Conservation (phyloP, 2,888 invertebrate species). For the Hypsopygia costalis region DNA sequence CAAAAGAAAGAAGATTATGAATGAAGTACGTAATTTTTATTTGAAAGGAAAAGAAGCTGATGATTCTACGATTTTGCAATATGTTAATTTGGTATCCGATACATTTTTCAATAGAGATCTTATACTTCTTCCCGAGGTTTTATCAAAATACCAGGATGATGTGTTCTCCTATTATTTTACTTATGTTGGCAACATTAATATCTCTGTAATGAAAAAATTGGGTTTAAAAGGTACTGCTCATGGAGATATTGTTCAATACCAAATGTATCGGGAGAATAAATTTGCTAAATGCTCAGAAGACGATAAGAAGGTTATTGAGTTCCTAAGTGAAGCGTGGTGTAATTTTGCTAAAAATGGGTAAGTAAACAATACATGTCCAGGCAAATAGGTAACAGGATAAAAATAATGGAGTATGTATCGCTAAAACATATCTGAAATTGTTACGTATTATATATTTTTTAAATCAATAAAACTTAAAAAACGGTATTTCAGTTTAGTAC, state of each 20-base stretch:
- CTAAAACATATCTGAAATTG: no score
- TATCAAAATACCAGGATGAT: conserved; percentile 31
- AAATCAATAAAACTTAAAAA: no score
- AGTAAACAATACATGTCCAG: no score
- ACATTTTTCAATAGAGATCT: conserved; percentile 46
- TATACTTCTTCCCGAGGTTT: conserved; percentile 35
- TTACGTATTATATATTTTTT: no score
- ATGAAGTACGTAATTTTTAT: conserved; percentile 42
- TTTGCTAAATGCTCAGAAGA: conserved; percentile 29
- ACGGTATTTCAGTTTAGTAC: no score
- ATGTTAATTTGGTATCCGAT: conserved; percentile 48
- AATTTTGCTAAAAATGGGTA: conserved; percentile 63
- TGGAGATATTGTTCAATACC: conserved; percentile 59
- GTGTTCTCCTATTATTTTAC: conserved; percentile 48
- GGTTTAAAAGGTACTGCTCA: conserved; percentile 54
- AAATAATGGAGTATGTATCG: no score
- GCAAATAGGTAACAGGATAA: no score
- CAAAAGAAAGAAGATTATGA: conserved; percentile 27
- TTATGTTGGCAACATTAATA: conserved; percentile 53
- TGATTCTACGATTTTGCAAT: conserved; percentile 31
- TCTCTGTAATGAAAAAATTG: conserved; percentile 46
- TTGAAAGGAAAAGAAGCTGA: conserved; percentile 34
- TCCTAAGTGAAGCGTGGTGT: conserved; percentile 50
- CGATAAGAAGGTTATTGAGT: conserved; percentile 42
- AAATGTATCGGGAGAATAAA: conserved; percentile 56